Evolutionary conservation across 2,888 invertebrate species (phyloP).

Genomic region (Hecatera dysodea): DNA sequence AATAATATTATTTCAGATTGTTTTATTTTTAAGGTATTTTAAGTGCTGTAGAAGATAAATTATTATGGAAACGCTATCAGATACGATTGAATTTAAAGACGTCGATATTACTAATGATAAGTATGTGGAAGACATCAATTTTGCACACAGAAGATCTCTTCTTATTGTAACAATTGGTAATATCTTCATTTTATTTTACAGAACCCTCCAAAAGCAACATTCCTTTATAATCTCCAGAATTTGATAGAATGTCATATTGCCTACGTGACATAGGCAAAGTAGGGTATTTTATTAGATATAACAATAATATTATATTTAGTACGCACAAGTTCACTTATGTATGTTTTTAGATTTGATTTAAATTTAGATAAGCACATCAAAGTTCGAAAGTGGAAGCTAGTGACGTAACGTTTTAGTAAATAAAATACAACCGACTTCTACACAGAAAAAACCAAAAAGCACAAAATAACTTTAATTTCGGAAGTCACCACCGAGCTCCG

Average conservation of each 20-base stretch:
- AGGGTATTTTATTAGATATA: too few species aligned
- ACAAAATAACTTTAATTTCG: too few species aligned
- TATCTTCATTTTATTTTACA: not conserved
- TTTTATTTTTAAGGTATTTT: slow-evolving; percentile 21
- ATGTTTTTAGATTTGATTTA: too few species aligned
- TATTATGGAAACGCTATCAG: slow-evolving; percentile 25
- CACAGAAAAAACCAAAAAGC: too few species aligned
- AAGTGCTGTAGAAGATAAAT: not conserved
- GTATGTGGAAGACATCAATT: slow-evolving; percentile 54
- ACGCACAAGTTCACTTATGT: too few species aligned
- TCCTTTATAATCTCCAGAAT: not conserved
- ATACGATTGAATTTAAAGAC: slow-evolving; percentile 61
- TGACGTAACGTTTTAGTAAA: too few species aligned
- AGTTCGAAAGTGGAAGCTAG: too few species aligned
- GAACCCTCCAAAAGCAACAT: not conserved
- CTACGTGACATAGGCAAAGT: not conserved
- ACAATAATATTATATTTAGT: too few species aligned
- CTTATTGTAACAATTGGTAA: slow-evolving; percentile 76
- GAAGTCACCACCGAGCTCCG: too few species aligned
- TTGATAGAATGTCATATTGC: not conserved
- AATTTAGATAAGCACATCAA: too few species aligned
- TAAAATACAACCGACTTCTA: too few species aligned
- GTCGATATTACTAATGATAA: slow-evolving; percentile 67
- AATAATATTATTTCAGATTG: slow-evolving; percentile 7
- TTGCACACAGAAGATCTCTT: slow-evolving; percentile 70